Percentiles rank a stretch among this genome's conserved stretches.
phyloP scores from a whole-genome alignment of 2,888 invertebrate species.

The Oscheius sp. region DNA sequence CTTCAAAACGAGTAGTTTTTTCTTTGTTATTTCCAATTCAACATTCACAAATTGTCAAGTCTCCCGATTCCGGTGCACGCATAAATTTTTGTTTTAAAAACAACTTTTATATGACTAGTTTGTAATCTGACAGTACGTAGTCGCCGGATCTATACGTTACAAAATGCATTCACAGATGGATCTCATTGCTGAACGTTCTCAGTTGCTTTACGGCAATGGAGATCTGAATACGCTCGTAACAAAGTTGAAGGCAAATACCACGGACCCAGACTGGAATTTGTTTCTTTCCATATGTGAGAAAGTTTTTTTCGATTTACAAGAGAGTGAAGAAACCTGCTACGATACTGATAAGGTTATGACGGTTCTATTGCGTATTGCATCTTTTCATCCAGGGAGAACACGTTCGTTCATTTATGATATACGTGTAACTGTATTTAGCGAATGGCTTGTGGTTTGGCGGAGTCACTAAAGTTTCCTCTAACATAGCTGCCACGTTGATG shows the following conservation, averaged over 20 bases:
- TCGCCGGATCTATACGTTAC: no score
- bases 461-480: neutral
- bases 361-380: neutral
- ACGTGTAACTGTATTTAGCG: neutral
- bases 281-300: no score
- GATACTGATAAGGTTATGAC: no score
- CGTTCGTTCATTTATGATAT: neutral
- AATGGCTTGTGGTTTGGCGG: neutral
- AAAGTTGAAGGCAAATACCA: no score
- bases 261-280: no score
- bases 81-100: slow-evolving; percentile 17
- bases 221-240: no score
- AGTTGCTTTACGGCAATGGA: no score
- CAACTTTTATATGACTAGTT: no score
- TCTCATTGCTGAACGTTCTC: neutral
- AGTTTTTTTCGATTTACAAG: no score
- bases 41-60: slow-evolving; percentile 31
- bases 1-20: slow-evolving; percentile 32
- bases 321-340: no score
- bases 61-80: slow-evolving; percentile 21
- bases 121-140: no score
- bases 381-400: neutral
- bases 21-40: slow-evolving; percentile 1
- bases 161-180: neutral
- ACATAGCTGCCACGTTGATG: no score